Conservation (phyloP, 1,140 invertebrate species). For the Bombus haemorrhoidalis region DNA sequence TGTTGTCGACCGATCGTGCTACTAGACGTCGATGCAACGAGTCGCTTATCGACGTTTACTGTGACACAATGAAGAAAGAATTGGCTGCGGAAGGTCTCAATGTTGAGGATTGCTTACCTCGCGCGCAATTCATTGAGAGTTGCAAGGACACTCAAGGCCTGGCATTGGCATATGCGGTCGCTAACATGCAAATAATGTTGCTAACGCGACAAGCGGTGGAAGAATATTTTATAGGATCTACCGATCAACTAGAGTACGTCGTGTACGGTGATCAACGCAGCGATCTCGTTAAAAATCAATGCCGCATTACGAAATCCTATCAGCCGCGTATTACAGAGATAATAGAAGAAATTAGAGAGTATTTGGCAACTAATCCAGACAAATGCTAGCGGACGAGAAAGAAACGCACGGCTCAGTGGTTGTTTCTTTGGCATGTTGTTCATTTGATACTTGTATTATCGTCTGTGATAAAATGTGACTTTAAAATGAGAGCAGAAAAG, state of each 20-base stretch:
- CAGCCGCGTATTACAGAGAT: constrained; percentile 45
- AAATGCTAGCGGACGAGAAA: constrained; percentile 1
- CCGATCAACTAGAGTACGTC: constrained; percentile 38
- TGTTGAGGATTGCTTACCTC: constrained; percentile 39
- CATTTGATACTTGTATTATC: constrained; percentile 33
- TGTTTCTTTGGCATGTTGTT: too few relatives aligned
- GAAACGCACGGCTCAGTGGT: neutral
- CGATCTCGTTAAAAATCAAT: constrained; percentile 42
- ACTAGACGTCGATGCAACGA: constrained; percentile 41
- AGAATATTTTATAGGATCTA: constrained; percentile 34
- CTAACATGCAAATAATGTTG: constrained; percentile 61
- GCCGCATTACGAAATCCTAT: neutral
- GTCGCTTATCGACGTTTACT: constrained; percentile 45
- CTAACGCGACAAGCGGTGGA: constrained; percentile 9
- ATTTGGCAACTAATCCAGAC: constrained; percentile 25
- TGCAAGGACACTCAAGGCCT: constrained; percentile 9
- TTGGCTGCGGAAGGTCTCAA: constrained; percentile 48
- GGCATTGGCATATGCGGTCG: constrained; percentile 20
- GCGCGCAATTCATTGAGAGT: constrained; percentile 43
- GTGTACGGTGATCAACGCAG: constrained; percentile 35
- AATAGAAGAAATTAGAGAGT: constrained; percentile 54
- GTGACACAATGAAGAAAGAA: constrained; percentile 30
- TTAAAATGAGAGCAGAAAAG: neutral
- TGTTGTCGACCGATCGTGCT: constrained; percentile 49
- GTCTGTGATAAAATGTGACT: constrained; percentile 33